Evolutionary conservation across 2,113 vertebrate species (phyloP).

Genomic region (Nettapus auritus): DNA sequence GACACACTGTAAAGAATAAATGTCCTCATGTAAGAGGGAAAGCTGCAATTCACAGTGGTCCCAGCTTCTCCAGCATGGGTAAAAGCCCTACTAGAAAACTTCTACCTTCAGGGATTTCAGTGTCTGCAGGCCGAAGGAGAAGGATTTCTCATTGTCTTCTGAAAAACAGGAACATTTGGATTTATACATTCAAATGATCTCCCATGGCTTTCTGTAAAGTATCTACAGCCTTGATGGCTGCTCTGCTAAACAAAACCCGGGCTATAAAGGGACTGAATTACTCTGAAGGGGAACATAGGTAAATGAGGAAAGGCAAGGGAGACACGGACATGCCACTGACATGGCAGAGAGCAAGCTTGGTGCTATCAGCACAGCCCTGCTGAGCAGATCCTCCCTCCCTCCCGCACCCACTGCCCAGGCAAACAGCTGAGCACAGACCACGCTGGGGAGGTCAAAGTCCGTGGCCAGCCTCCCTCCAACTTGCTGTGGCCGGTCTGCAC

Average conservation of each 20-base stretch:
- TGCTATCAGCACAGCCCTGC: not conserved
- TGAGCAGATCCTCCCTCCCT: not conserved
- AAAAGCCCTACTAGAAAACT: not conserved
- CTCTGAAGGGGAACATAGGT: not conserved
- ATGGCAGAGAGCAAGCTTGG: accelerated
- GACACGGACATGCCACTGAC: accelerated
- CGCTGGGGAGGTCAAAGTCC: too few species aligned
- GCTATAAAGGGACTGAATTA: not conserved
- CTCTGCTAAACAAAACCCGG: not conserved
- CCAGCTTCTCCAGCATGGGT: not conserved
- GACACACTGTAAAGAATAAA: slow-evolving; percentile 79
- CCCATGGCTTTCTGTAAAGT: not conserved
- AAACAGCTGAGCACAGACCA: not conserved
- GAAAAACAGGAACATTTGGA: slow-evolving; percentile 35
- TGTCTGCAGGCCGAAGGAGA: slow-evolving; percentile 86
- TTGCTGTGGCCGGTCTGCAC: not conserved
- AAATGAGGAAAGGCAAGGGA: not conserved
- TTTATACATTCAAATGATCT: not conserved
- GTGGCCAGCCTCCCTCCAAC: not conserved
- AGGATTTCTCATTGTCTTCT: slow-evolving; percentile 82
- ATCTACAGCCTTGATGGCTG: not conserved
- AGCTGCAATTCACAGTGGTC: not conserved
- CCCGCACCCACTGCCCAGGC: not conserved
- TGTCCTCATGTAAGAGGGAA: not conserved
- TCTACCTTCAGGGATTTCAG: slow-evolving; percentile 88